Percentiles rank a stretch among this genome's conserved stretches.
Evolutionary conservation across 2,113 vertebrate genomes (phyloP).

Genomic region (Nannospalax galili): DNA sequence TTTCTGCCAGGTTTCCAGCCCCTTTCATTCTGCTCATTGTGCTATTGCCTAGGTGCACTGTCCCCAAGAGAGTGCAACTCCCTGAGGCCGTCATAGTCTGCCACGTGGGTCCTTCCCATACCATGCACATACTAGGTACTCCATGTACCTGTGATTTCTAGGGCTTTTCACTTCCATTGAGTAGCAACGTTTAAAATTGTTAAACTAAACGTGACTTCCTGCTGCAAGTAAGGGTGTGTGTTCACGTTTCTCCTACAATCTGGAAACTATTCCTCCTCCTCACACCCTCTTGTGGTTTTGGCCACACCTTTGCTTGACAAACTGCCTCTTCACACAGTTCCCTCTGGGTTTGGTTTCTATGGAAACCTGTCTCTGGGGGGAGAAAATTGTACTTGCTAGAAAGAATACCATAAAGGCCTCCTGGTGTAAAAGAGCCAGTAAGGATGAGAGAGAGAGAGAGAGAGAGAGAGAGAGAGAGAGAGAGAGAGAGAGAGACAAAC

Average conservation of each 20-base stretch:
- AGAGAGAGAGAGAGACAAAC: background rate
- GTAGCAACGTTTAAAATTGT: background rate
- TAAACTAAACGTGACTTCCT: background rate
- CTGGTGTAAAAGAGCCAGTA: background rate
- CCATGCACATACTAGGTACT: background rate
- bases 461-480: background rate
- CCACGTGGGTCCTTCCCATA: background rate
- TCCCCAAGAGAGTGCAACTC: background rate
- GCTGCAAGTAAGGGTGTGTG: background rate
- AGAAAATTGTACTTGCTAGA: background rate
- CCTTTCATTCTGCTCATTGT: fast-evolving
- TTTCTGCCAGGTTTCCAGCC: fast-evolving
- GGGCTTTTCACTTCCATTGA: background rate
- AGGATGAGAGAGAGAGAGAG: background rate
- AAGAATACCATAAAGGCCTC: background rate
- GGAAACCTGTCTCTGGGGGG: constrained; percentile 29
- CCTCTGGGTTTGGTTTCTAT: constrained; percentile 47
- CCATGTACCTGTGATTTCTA: background rate
- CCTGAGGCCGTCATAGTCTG: background rate
- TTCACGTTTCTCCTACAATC: background rate
- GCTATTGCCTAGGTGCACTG: background rate
- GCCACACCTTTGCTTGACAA: background rate
- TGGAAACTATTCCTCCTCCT: background rate
- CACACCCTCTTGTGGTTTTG: background rate
- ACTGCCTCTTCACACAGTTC: background rate